phyloP scores from a whole-genome alignment of 2,113 vertebrate genomes.

The Pterophyllum scalare region DNA sequence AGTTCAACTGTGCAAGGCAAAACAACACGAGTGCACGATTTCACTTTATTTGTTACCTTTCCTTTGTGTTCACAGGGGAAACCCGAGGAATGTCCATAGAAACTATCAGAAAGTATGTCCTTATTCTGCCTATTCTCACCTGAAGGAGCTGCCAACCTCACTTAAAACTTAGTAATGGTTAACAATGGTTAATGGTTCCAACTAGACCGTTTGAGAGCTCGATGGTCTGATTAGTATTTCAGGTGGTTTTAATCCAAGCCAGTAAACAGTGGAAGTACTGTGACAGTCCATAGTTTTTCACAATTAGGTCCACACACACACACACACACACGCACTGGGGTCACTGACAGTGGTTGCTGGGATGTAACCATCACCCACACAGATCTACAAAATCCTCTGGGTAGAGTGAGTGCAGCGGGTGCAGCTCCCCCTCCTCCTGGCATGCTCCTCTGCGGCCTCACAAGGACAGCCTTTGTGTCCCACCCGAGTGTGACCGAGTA shows the following conservation, averaged over 20 bases:
- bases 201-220: neutral
- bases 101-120: neutral
- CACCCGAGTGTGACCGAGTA: slow-evolving; percentile 31
- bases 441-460: slow-evolving; percentile 53
- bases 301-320: neutral
- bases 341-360: neutral
- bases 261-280: neutral
- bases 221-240: slow-evolving; percentile 20
- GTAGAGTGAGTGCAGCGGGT: slow-evolving; percentile 2
- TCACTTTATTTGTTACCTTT: neutral
- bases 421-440: slow-evolving; percentile 31
- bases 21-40: neutral
- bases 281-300: slow-evolving; percentile 10
- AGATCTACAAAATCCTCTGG: slow-evolving; percentile 10
- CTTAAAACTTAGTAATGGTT: neutral
- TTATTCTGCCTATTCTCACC: slow-evolving; percentile 13
- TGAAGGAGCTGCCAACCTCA: slow-evolving; percentile 19
- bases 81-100: neutral
- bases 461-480: slow-evolving; percentile 59
- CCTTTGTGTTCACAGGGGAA: neutral
- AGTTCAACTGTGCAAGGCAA: neutral
- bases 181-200: slow-evolving; percentile 1
- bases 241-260: neutral
- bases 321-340: neutral
- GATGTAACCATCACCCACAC: neutral